A percentile compares a stretch with the other conserved stretches of the same genome.
Conservation (phyloP, 2,113 vertebrate genomes). For the Amphiprion ocellaris region DNA sequence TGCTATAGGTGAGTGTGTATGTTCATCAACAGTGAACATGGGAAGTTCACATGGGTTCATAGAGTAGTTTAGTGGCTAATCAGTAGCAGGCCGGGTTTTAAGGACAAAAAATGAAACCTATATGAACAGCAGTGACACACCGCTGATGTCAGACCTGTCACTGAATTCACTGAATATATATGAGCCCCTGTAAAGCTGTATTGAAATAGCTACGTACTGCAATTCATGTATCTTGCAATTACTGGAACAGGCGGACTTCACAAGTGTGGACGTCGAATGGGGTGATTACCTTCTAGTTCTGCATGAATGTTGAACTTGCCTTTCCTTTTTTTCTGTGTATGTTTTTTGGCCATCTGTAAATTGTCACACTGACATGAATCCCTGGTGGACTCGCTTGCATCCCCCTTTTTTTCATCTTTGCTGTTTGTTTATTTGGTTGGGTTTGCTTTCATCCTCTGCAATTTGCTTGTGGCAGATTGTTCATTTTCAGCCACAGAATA, state of each 20-base stretch:
- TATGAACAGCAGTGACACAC: background rate
- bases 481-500: conserved; percentile 55
- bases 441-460: conserved; percentile 67
- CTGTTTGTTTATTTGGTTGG: conserved; percentile 57
- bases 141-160: background rate
- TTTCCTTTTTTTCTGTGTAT: conserved; percentile 5
- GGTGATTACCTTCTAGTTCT: too few species aligned
- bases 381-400: conserved; percentile 20
- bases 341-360: conserved; percentile 43
- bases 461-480: conserved; percentile 59
- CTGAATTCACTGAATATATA: background rate
- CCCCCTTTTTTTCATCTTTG: conserved; percentile 25
- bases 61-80: background rate
- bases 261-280: too few species aligned
- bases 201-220: background rate
- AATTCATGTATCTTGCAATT: background rate
- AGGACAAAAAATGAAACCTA: background rate
- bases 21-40: background rate
- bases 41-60: background rate
- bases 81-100: background rate
- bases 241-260: background rate
- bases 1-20: background rate
- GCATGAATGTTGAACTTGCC: too few species aligned
- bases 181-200: background rate
- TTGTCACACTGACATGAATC: conserved; percentile 45